These are phyloP conservation scores for Lithophane ornitopus DNA, from an alignment of 2,888 invertebrate genomes.

Conservation along the genomic window DNA sequence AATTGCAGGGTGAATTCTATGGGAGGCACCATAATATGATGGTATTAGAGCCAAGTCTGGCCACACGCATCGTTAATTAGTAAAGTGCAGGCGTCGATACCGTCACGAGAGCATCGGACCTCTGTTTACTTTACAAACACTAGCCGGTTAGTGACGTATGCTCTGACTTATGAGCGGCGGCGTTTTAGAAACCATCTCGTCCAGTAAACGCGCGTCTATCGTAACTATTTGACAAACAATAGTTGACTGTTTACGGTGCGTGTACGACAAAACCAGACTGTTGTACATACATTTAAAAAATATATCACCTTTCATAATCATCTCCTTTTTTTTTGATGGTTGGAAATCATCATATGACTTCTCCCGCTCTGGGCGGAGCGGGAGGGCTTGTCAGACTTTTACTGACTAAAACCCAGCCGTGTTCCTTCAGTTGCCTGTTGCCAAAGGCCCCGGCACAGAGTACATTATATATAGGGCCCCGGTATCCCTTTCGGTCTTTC, in stretches of 20 bases:
- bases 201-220: background rate
- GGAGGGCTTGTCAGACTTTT: too few species aligned
- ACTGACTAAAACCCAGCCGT: too few species aligned
- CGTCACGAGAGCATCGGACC: conserved; percentile 69
- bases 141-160: conserved; percentile 60
- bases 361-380: too few species aligned
- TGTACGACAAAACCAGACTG: too few species aligned
- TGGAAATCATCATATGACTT: too few species aligned
- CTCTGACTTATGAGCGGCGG: conserved; percentile 20
- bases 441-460: too few species aligned
- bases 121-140: conserved; percentile 75
- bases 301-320: background rate
- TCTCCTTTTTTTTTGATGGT: too few species aligned
- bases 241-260: too few species aligned
- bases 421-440: too few species aligned
- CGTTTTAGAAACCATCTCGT: background rate
- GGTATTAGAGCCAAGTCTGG: conserved; percentile 44
- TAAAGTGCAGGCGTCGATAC: conserved; percentile 71
- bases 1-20: background rate
- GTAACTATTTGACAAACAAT: background rate
- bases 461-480: too few species aligned
- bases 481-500: too few species aligned
- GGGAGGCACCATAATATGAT: conserved; percentile 13
- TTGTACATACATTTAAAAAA: too few species aligned
- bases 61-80: conserved; percentile 76